Percentiles rank a stretch among this genome's conserved stretches.
Evolutionary conservation across 2,797 vertebrate genomes (phyloP).

Genomic region (Molossus alvarezi): DNA sequence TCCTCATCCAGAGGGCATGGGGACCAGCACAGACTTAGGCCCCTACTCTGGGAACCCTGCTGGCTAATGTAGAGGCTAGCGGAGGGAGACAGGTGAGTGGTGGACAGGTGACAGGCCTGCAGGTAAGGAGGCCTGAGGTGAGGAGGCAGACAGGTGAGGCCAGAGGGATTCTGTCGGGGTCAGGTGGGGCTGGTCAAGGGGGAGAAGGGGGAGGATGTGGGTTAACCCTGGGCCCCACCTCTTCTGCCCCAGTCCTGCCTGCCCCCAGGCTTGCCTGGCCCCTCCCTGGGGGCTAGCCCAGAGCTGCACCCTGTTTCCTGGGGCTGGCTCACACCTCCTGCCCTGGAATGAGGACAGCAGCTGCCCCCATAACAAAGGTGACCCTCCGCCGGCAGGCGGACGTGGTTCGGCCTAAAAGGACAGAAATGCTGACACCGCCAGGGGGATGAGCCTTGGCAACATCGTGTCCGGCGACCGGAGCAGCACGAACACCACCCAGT

Average conservation of each 20-base stretch:
- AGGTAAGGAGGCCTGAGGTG: neutral
- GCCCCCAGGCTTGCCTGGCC: no score
- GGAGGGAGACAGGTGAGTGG: neutral
- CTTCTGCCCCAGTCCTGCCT: neutral
- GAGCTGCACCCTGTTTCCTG: neutral
- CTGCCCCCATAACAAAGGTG: accelerated
- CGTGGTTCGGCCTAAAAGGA: accelerated
- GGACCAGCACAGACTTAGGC: neutral
- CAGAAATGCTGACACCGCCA: accelerated
- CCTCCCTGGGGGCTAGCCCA: neutral
- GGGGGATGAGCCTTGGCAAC: accelerated
- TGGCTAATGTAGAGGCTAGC: neutral
- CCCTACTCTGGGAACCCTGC: neutral
- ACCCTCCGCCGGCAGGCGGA: accelerated
- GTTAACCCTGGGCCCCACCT: neutral
- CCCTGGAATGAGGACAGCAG: neutral
- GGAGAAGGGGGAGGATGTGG: no score
- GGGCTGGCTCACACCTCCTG: neutral
- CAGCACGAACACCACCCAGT: accelerated
- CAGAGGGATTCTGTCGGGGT: no score
- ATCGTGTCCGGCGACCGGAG: accelerated
- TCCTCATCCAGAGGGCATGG: accelerated
- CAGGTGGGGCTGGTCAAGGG: neutral
- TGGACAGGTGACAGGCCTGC: neutral
- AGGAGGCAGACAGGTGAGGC: no score